Evolutionary conservation across 1,140 invertebrate species (phyloP), one percentile per base, ranked within the genome.

Genomic region (Megalopta genalis): DNA sequence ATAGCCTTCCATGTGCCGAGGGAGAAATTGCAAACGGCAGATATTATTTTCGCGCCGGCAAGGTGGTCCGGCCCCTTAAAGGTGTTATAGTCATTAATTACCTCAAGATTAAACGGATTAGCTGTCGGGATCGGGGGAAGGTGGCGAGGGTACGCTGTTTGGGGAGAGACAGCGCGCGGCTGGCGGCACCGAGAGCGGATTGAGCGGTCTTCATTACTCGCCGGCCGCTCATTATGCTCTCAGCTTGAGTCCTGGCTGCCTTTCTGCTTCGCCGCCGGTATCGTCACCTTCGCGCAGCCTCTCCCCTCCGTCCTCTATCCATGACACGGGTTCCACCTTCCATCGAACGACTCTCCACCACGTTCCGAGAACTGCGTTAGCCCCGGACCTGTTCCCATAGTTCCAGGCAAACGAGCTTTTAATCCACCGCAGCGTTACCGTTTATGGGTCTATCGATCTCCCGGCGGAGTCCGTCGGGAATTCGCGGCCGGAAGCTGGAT

Each of bases 191-290:
- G 74, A 49, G 73, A 81, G 66, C 70, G 86, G 88, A 90, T 90
- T 87, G 89, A 90, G 85, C 88, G 85, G 82, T 89, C 89, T 89
- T 89, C 89, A 83, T 90, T 90, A 90, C 86, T 81, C 88, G 88
- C 85, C 75, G 81, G 57, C 80, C 77, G 85, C 87, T 89, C 88
- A 89, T 90, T 90, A 89, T 88, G 69, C 82, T 90, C 88, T 87
- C 85, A 88, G 88, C 86, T 87, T 87, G 89, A 88, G 80, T 85
- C 82, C 83, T 85, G 21, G 66, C 23, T 62, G 66, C 46, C 83
- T 85, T 62, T 63, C 73, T 21, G 42, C 62, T 37, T 2, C 27
- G 27, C 64, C 57, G 64, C 37, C 39, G 32, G 66, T 77, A 77
- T 77, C 70, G 75, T 82, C 83, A 64, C 67, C 71, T 71, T 59